phyloP scores from a whole-genome alignment of 2,113 vertebrate genomes.

The Oncorhynchus tshawytscha region DNA sequence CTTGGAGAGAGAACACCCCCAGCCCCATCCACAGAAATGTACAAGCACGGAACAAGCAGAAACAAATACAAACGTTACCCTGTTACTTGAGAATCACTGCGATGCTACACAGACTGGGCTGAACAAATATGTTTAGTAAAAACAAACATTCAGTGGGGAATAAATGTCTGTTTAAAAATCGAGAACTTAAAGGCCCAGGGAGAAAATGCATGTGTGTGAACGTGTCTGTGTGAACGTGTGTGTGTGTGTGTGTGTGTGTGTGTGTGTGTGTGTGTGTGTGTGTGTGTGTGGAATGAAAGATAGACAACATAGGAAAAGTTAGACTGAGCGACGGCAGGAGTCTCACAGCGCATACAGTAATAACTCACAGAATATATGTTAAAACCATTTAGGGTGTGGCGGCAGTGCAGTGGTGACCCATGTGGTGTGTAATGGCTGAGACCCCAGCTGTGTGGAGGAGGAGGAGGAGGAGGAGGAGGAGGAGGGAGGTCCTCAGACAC shows the following conservation, averaged over 20 bases:
- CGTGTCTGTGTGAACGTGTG: neutral
- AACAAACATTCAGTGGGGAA: conserved; percentile 28
- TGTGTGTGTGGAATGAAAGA: neutral
- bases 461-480: neutral
- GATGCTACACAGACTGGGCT: conserved; percentile 50
- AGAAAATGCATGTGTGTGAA: neutral
- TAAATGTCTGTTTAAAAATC: conserved; percentile 33
- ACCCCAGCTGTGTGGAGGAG: neutral
- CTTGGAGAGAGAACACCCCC: conserved; percentile 18
- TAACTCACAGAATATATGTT: neutral
- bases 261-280: too few species aligned
- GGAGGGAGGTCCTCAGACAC: neutral
- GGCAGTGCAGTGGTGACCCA: neutral
- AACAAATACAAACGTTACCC: conserved; percentile 1
- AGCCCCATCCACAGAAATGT: conserved; percentile 1
- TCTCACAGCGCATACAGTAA: neutral
- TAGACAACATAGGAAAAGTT: neutral
- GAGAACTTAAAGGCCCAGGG: too few species aligned
- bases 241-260: too few species aligned
- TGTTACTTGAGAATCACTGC: conserved; percentile 43
- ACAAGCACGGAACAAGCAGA: conserved; percentile 2
- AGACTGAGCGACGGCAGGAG: neutral
- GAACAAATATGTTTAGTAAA: conserved; percentile 45
- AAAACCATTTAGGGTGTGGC: neutral
- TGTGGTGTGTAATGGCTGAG: neutral